Evolutionary conservation across 2,113 vertebrate genomes (phyloP).

Genomic region (Polypterus senegalus): DNA sequence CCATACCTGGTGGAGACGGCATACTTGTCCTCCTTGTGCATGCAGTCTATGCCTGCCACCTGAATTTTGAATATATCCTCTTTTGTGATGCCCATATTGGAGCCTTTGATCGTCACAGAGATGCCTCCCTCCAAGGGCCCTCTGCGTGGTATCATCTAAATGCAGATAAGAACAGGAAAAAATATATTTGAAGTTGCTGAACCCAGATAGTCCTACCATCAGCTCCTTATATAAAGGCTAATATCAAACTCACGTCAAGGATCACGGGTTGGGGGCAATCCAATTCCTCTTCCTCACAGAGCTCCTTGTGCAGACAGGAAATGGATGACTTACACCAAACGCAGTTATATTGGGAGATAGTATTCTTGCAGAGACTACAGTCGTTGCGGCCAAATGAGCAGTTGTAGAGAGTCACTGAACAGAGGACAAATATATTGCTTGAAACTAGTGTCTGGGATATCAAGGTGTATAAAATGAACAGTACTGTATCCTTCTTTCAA

Average conservation of each 20-base stretch:
- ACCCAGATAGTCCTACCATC: not conserved
- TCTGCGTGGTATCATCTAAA: conserved; percentile 73
- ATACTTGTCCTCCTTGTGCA: conserved; percentile 64
- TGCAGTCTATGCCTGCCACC: conserved; percentile 61
- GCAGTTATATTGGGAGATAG: conserved; percentile 53
- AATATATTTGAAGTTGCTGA: conserved; percentile 11
- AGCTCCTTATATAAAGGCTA: not conserved
- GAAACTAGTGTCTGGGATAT: no score
- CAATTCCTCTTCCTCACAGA: conserved; percentile 37
- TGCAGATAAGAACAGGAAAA: conserved; percentile 5
- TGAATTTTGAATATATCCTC: conserved; percentile 65
- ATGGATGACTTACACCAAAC: conserved; percentile 64
- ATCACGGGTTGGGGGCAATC: conserved; percentile 70
- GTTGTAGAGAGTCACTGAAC: conserved; percentile 79
- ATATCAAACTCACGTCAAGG: conserved; percentile 52
- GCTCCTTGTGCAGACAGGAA: conserved; percentile 58
- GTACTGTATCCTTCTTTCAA: no score
- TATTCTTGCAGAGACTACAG: conserved; percentile 81
- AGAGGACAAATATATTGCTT: not conserved
- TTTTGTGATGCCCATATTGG: conserved; percentile 75
- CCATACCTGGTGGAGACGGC: conserved; percentile 81
- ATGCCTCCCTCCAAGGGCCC: conserved; percentile 74
- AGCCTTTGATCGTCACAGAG: conserved; percentile 76
- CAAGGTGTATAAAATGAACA: no score
- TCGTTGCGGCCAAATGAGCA: conserved; percentile 78